Evolutionary conservation across 2,113 vertebrate species (phyloP).

Genomic region (Toxotes jaculatrix): DNA sequence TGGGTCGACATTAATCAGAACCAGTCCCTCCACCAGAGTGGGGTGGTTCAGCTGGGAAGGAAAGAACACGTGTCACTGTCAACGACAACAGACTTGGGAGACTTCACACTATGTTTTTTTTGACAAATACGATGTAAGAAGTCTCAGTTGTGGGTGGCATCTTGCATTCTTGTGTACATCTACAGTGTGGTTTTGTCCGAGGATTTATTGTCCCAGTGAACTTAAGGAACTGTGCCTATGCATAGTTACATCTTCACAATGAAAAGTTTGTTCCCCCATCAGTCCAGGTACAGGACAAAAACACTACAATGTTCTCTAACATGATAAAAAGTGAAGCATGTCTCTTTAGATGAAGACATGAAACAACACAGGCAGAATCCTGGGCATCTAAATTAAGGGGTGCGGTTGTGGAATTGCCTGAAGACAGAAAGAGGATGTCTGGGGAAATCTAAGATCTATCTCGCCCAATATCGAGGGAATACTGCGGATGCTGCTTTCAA

Average conservation of each 20-base stretch:
- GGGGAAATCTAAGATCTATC: constrained; percentile 47
- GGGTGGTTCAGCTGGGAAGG: constrained; percentile 90
- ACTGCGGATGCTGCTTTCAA: constrained; percentile 38
- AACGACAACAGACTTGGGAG: neutral
- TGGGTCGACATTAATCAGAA: constrained; percentile 95
- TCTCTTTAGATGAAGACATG: constrained; percentile 19
- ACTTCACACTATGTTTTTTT: neutral
- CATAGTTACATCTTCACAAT: neutral
- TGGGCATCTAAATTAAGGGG: constrained; percentile 27
- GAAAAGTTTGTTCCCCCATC: neutral
- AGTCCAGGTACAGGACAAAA: neutral
- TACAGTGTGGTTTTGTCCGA: neutral
- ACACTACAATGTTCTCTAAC: constrained; percentile 7
- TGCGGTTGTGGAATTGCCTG: constrained; percentile 23
- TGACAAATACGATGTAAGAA: too few relatives aligned
- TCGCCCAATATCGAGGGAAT: neutral
- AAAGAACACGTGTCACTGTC: constrained; percentile 15
- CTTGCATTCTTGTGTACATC: neutral
- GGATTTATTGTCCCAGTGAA: neutral
- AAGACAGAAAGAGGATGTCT: constrained; percentile 35
- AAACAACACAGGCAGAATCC: constrained; percentile 1
- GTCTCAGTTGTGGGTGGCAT: too few relatives aligned
- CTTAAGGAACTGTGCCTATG: neutral
- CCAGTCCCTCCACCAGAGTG: constrained; percentile 92
- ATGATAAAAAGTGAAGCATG: constrained; percentile 1